Evolutionary conservation across 2,113 vertebrate genomes (phyloP).

Genomic region (Caranx ignobilis): DNA sequence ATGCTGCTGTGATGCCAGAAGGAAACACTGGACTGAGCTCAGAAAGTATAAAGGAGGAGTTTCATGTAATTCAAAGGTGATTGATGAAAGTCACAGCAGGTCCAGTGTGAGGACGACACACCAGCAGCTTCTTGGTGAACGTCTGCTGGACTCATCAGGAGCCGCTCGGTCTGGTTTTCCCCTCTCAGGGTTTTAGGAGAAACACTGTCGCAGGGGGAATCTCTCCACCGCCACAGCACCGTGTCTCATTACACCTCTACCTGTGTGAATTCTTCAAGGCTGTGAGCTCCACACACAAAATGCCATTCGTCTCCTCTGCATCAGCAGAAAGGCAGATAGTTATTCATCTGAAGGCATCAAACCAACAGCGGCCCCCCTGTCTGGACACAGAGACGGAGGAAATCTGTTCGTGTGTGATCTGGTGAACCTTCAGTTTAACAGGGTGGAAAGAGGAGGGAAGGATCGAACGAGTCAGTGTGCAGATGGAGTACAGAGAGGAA

Average conservation of each 20-base stretch:
- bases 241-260: background rate
- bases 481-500: constrained; percentile 66
- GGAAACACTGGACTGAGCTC: too few relatives aligned
- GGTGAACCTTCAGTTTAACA: constrained; percentile 29
- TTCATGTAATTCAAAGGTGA: too few relatives aligned
- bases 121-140: too few relatives aligned
- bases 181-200: too few relatives aligned
- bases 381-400: background rate
- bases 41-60: too few relatives aligned
- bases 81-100: too few relatives aligned
- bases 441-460: constrained; percentile 7
- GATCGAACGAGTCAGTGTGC: constrained; percentile 30
- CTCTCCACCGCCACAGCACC: background rate
- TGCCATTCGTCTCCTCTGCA: background rate
- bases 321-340: background rate
- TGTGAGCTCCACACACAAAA: background rate
- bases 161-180: too few relatives aligned
- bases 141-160: too few relatives aligned
- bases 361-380: background rate
- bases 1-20: too few relatives aligned
- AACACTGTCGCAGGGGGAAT: too few relatives aligned
- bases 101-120: too few relatives aligned
- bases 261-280: background rate
- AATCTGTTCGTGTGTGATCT: constrained; percentile 43
- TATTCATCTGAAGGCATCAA: constrained; percentile 2